Evolutionary conservation across 2,888 invertebrate species (phyloP), one percentile per base, ranked within the genome.

Genomic region (Drosophila birchii): DNA sequence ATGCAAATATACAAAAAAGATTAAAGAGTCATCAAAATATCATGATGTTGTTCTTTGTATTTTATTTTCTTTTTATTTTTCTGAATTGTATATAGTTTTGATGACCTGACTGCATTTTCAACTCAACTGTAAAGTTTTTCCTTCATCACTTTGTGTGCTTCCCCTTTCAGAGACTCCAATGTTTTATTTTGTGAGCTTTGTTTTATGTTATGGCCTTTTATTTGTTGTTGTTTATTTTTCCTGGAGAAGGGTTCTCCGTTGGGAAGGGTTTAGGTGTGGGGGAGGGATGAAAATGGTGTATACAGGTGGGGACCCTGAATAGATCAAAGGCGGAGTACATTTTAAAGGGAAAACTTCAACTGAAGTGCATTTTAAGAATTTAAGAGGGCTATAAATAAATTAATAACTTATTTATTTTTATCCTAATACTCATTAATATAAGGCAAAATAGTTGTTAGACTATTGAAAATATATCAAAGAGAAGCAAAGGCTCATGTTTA

Each of bases 91-190:
- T 51, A 6, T 36, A 51, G 36, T 71, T 49, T 71, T 49, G 16
- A 68, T 41, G 39, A 57, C 67, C 47, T 29, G 47, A 7, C 57
- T 70, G 71, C 45, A 56, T 41, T 41, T 70, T 57, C 45, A n/a
- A 41, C n/a, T 57, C 57, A 12, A 57, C 6, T 47, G 23, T 38
- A 62, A 62, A 62, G 58, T 36, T 41, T 36, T 68, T 3, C 54
- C 20, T 8, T 39, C 20, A 18, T 12, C 36, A 44, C 18, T 59
- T 20, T 23, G 9, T 11, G 39, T 23, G 29, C 34, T 5, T 34
- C 53, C 44, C 38, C 54, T 39, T 45, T 45, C 18, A 54, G 29
- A 36, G 18, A 29, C 20, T 43, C 44, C 55, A 26, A 41, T 70
- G 34, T 41, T 56, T 26, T 70, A 39, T 66, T 64, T 64, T 16